Conservation (phyloP, 2,113 vertebrate species). For the Fulmarus glacialis region DNA sequence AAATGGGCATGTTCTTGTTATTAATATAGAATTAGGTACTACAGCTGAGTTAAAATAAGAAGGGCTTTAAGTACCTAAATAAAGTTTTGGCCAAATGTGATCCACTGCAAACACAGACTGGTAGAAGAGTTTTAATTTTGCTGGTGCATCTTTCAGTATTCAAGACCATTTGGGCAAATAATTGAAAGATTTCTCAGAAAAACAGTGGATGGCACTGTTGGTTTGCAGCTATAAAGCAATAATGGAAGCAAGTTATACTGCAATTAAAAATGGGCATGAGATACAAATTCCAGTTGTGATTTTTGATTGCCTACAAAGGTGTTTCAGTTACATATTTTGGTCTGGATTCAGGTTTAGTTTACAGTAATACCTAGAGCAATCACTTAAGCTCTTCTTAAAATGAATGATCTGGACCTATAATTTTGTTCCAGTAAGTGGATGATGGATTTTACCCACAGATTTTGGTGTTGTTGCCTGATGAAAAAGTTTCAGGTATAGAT, state of each 20-base stretch:
- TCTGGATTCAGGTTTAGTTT: neutral
- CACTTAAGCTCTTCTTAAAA: neutral
- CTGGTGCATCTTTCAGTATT: neutral
- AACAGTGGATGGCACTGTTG: conserved; percentile 72
- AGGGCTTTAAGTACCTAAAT: neutral
- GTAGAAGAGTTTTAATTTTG: neutral
- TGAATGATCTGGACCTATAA: neutral
- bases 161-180: conserved; percentile 1
- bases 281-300: neutral
- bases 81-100: neutral
- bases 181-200: conserved; percentile 56
- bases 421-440: neutral
- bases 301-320: neutral
- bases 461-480: neutral
- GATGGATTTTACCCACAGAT: neutral
- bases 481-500: neutral
- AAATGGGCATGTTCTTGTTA: neutral
- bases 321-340: neutral
- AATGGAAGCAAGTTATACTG: neutral
- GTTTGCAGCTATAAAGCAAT: conserved; percentile 59
- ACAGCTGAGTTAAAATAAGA: neutral
- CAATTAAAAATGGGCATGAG: neutral
- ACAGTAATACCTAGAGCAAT: neutral
- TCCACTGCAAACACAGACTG: neutral
- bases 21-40: neutral